Evolutionary conservation across 2,888 invertebrate genomes (phyloP), one percentile per base, ranked within the genome.

Genomic region (Cataglyphis altisquamis): DNA sequence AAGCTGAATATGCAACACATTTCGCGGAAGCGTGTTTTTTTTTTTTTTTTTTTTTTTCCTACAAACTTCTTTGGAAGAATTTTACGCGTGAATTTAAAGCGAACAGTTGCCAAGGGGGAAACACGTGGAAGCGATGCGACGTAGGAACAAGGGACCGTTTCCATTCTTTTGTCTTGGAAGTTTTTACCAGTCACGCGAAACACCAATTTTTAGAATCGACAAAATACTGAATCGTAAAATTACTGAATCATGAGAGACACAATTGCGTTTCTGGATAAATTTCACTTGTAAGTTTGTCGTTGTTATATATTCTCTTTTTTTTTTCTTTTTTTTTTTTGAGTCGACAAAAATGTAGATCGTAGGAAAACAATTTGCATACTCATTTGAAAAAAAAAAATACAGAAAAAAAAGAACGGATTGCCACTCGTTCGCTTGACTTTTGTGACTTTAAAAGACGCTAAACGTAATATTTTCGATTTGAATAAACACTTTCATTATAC

Each of bases 1-100:
- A 2, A 60, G 6, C 1, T 55, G 12, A 21, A 10, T 32, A 10
- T 41, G 32, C 15, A 75, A 64, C 36, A 64, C 36, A 39, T 57
- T 78, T 68, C 57, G 12, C 32, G 18, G 12, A 78, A 78, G 21
- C 21, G 21, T 21, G 21, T 21, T 21, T 21, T n/a, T n/a, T n/a
- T n/a, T n/a, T n/a, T n/a, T 45, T 32, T 18, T 12, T 3, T 67
- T 21, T 57, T 68, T 68, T 15, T 5, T 29, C 29, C 29, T 29
- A 29, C 29, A 29, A 29, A 29, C n/a, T 41, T 60, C 41, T 78
- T 21, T 32, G 15, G 29, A 32, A 60, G 29, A 78, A 41, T 78
- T 78, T 60, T 68, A 41, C 41, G 21, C 41, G 77, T 57, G 60
- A 70, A 78, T 29, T 78, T 21, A 60, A 45, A 68, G 18, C 45